Base-by-base conservation (phyloP, 92 coral and sea anemone species). In the Porites divaricata region DNA sequence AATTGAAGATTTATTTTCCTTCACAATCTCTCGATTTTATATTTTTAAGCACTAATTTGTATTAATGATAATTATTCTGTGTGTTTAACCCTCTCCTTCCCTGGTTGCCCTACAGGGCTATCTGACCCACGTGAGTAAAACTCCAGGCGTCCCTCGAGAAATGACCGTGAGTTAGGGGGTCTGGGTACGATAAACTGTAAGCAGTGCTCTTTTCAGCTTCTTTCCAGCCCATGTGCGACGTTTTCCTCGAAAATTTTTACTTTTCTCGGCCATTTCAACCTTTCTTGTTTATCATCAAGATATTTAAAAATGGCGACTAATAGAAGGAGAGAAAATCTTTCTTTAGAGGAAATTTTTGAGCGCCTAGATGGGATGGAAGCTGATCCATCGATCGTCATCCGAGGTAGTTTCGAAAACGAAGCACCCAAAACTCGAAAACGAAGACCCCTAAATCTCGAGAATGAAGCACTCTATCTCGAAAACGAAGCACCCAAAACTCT, bases 231-330 rank as follows among this genome's bases (percentile, higher is more conserved):
- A 56, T 73, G 49, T 49, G 63, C 12, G 77, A 53, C 77, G 23
- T 73, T 73, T 73, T 20, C 2, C 35, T 52, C 63, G 45, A 17
- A 70, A 28, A 28, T 28, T 2, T 28, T 28, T 28, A 28, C 35
- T 28, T 28, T 28, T 28, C 35, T 28, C 35, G 35, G 35, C 35
- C 2, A 28, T 28, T 28, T 28, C 35, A 28, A 28, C 35, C 35
- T 28, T 28, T 28, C 15, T 6, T 41, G 8, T 74, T 74, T 54
- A 15, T 26, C n/a, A 25, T 23, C 51, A 21, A 51, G 79, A 56
- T 23, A 75, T 75, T 75, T 75, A 75, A 75, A 75, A 54, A 75
- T 75, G 79, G 79, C 66, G 49, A 56, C 66, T 57, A 7, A 28
- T 22, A 26, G 67, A 75, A n/a, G n/a, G n/a, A n/a, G n/a, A n/a